These are phyloP conservation scores for Atrichornis clamosus DNA, from an alignment of 2,113 vertebrate species.

Conservation along the genomic window DNA sequence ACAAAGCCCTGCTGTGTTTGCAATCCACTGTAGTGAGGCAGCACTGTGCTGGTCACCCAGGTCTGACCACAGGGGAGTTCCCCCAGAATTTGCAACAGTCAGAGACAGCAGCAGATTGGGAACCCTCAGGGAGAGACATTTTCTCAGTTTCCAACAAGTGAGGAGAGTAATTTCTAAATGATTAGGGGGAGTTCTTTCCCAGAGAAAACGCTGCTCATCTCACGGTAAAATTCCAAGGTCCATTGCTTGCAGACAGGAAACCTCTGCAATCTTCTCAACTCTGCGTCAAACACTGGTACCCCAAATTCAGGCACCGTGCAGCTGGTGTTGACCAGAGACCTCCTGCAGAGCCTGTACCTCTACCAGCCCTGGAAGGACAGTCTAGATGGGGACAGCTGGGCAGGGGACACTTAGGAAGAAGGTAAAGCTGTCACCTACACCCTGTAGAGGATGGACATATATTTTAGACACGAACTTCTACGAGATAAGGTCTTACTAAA, in stretches of 20 bases:
- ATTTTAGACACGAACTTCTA: background rate
- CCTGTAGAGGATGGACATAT: background rate
- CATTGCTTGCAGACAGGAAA: background rate
- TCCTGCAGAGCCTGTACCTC: background rate
- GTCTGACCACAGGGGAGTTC: background rate
- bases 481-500: background rate
- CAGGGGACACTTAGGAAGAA: background rate
- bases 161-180: background rate
- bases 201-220: background rate
- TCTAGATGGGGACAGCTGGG: background rate
- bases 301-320: background rate
- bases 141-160: background rate
- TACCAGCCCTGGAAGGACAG: background rate
- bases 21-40: background rate
- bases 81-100: background rate
- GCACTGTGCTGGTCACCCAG: background rate
- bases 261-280: background rate
- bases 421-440: background rate
- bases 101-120: background rate
- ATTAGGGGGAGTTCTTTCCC: background rate
- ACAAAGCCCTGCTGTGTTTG: fast-evolving
- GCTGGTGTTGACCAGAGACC: background rate
- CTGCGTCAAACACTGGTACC: background rate
- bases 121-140: background rate
- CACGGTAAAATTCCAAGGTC: background rate